Evolutionary conservation across 2,888 invertebrate species (phyloP), one percentile per base, ranked within the genome.

Genomic region (Arctia plantaginis): DNA sequence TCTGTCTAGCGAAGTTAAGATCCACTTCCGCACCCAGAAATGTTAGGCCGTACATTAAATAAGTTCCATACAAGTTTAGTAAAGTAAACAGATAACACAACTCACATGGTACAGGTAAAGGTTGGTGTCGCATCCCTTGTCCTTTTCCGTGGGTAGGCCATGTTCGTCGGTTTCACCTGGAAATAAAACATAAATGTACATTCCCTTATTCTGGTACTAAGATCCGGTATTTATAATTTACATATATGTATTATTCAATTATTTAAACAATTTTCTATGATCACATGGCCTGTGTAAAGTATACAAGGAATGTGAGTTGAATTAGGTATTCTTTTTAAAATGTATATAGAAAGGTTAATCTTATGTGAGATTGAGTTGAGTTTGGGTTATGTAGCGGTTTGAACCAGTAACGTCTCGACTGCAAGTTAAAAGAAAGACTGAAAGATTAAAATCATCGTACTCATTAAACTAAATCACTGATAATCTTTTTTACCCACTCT

Each of bases 81-180:
- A 71, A 73, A 77, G 73, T 78, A 78, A 78, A 76, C 73, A 77
- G 65, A 59, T 68, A 71, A 72, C 44, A 69, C 72, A 74, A 82
- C 97, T 97, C 92, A 97, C 98, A 95, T 97, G 97, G 89, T 98
- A 98, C 79, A 98, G 97, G 94, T 98, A 98, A 87, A 98, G 97
- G 93, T 98, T 98, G 89, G 98, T 98, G 92, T 98, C 98, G 87
- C 97, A 97, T 78, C 97, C 96, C 90, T 97, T 97, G 92, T 97
- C 97, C 93, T 97, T 97, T 86, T 97, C 98, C 82, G 96, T 94
- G 66, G 96, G 94, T 77, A 96, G 94, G 82, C 96, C 96, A 93
- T 97, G 96, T 76, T 97, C 97, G 89, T 97, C 98, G 86, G 96
- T 96, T 87, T 97, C 97, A 91, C 97, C 97, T 97, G 94, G 8